Evolutionary conservation across 1,140 invertebrate species (phyloP).

Genomic region (Diabrotica undecimpunctata): DNA sequence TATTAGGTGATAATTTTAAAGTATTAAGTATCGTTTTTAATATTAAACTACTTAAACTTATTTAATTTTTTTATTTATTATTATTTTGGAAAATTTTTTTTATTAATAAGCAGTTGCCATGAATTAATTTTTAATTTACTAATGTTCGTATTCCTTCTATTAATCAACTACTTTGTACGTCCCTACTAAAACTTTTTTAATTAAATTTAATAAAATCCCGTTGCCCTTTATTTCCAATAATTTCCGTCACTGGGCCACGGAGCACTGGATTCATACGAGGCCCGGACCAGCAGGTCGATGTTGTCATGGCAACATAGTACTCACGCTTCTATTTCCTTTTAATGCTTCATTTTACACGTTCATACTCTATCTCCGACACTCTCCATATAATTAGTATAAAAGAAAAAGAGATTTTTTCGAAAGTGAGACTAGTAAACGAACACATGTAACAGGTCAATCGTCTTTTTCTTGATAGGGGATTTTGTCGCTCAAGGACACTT

Average conservation of each 20-base stretch:
- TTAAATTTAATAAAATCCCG: neutral
- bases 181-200: neutral
- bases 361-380: constrained; percentile 12
- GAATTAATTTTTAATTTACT: no score
- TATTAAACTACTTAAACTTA: no score
- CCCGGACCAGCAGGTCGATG: constrained; percentile 20
- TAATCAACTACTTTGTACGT: no score
- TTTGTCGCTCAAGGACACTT: constrained; percentile 4
- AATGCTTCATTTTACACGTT: constrained; percentile 21
- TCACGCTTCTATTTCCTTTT: constrained; percentile 16
- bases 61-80: no score
- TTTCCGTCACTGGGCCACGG: constrained; percentile 1
- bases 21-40: no score
- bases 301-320: constrained; percentile 20
- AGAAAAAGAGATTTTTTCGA: neutral
- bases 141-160: no score
- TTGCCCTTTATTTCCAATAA: neutral
- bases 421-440: neutral
- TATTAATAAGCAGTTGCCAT: no score
- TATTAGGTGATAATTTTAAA: no score
- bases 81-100: no score
- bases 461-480: neutral
- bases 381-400: constrained; percentile 11
- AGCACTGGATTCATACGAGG: constrained; percentile 12
- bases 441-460: neutral